These are phyloP conservation scores for Drosophila algonquin DNA, from an alignment of 2,888 invertebrate genomes.

Conservation along the genomic window DNA sequence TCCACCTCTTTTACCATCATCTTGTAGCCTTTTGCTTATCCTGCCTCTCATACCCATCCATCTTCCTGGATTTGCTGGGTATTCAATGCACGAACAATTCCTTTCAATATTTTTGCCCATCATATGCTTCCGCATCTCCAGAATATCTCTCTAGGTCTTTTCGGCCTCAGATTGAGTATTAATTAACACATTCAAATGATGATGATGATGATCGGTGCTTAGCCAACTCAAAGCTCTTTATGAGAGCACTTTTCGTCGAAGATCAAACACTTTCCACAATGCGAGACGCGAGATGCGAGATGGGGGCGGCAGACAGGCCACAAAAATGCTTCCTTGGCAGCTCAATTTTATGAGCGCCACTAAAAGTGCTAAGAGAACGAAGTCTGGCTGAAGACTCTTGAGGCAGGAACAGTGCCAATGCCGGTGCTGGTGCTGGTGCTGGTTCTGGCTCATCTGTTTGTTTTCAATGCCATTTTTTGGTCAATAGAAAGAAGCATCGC, in stretches of 20 bases:
- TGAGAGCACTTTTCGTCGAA: conserved; percentile 45
- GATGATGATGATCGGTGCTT: conserved; percentile 38
- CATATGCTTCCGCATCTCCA: not conserved
- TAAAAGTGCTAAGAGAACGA: conserved; percentile 39
- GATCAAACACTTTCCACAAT: conserved; percentile 69
- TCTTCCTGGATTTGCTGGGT: not conserved
- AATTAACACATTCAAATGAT: conserved; percentile 41
- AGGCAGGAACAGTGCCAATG: conserved; percentile 3
- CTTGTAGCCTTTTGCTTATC: too few species aligned
- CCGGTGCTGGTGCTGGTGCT: not conserved
- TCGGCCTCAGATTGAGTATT: conserved; percentile 42
- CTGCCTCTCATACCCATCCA: not conserved
- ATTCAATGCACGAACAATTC: not conserved
- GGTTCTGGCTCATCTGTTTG: conserved; percentile 56
- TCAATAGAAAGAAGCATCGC: conserved; percentile 46
- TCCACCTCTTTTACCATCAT: too few species aligned
- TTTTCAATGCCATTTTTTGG: conserved; percentile 75
- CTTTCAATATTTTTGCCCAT: not conserved
- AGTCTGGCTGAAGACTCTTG: conserved; percentile 10
- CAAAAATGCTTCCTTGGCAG: conserved; percentile 63
- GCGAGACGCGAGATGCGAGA: not conserved
- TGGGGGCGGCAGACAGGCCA: conserved; percentile 10
- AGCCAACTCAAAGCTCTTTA: conserved; percentile 64
- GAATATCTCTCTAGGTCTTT: not conserved
- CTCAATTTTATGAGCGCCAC: conserved; percentile 65